These are phyloP conservation scores for Macrocentrus cingulum DNA, from an alignment of 1,140 invertebrate species.

Conservation along the genomic window DNA sequence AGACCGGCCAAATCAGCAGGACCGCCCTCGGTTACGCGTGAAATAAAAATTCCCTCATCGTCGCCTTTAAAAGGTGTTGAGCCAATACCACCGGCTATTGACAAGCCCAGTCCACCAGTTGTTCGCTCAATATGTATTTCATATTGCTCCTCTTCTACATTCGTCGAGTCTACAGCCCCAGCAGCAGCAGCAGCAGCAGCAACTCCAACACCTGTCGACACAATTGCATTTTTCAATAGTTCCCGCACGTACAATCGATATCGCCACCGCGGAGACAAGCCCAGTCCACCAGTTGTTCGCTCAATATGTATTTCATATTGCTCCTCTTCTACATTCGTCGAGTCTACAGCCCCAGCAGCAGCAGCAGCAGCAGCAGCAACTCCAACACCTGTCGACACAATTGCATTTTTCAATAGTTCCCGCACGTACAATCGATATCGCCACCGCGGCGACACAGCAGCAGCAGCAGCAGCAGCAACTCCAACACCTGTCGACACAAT, in stretches of 20 bases:
- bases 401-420: no score
- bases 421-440: no score
- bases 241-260: no score
- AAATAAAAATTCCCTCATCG: conserved; percentile 92
- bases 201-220: background rate
- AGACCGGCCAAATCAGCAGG: conserved; percentile 61
- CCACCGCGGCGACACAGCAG: no score
- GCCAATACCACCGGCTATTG: conserved; percentile 91
- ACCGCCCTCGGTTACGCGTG: conserved; percentile 79
- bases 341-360: conserved; percentile 59
- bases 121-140: conserved; percentile 83
- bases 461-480: no score
- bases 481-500: no score
- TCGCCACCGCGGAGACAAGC: no score
- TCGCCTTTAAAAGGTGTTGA: conserved; percentile 93
- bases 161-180: conserved; percentile 61
- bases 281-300: conserved; percentile 78
- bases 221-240: no score
- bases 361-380: conserved; percentile 50
- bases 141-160: conserved; percentile 72
- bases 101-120: conserved; percentile 82
- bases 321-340: conserved; percentile 69
- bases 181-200: conserved; percentile 54
- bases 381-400: background rate
- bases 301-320: conserved; percentile 82